These are phyloP conservation scores for Panopea generosa DNA, from an alignment of 2,888 invertebrate species.

Conservation along the genomic window DNA sequence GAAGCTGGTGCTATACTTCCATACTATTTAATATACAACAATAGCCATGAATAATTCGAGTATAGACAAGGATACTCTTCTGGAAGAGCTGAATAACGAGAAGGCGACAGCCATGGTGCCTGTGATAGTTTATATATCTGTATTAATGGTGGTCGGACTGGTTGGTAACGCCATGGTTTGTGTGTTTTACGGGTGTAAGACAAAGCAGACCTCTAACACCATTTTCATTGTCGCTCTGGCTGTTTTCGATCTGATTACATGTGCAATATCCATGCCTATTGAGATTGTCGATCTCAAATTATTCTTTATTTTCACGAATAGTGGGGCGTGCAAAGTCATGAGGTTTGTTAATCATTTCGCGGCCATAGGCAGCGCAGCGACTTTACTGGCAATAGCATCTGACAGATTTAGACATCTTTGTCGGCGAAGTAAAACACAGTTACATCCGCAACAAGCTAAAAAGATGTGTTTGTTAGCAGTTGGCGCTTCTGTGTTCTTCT, in stretches of 20 bases:
- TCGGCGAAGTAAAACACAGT: slow-evolving; percentile 68
- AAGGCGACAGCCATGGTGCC: slow-evolving; percentile 65
- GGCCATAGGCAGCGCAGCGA: slow-evolving; percentile 62
- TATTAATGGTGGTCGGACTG: slow-evolving; percentile 66
- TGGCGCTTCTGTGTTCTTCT: slow-evolving; percentile 49
- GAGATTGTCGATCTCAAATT: slow-evolving; percentile 74
- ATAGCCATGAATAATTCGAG: slow-evolving; percentile 22
- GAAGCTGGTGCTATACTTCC: too few species aligned
- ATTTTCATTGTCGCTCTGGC: slow-evolving; percentile 71
- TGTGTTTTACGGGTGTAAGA: slow-evolving; percentile 67
- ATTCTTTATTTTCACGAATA: slow-evolving; percentile 65
- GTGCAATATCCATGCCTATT: slow-evolving; percentile 69
- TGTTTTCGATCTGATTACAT: slow-evolving; percentile 69
- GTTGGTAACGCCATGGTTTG: slow-evolving; percentile 71
- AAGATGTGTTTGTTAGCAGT: slow-evolving; percentile 35
- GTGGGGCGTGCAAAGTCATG: slow-evolving; percentile 65
- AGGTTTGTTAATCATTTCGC: slow-evolving; percentile 66
- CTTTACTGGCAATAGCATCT: slow-evolving; percentile 68
- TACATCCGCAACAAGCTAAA: slow-evolving; percentile 61
- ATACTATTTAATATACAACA: too few species aligned
- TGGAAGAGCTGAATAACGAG: slow-evolving; percentile 57
- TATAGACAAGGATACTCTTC: slow-evolving; percentile 8
- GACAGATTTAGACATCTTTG: slow-evolving; percentile 76
- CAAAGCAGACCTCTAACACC: slow-evolving; percentile 67
- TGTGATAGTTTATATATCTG: slow-evolving; percentile 62